These are phyloP conservation scores for Ceyx cyanopectus DNA, from an alignment of 2,113 vertebrate species.

Conservation along the genomic window DNA sequence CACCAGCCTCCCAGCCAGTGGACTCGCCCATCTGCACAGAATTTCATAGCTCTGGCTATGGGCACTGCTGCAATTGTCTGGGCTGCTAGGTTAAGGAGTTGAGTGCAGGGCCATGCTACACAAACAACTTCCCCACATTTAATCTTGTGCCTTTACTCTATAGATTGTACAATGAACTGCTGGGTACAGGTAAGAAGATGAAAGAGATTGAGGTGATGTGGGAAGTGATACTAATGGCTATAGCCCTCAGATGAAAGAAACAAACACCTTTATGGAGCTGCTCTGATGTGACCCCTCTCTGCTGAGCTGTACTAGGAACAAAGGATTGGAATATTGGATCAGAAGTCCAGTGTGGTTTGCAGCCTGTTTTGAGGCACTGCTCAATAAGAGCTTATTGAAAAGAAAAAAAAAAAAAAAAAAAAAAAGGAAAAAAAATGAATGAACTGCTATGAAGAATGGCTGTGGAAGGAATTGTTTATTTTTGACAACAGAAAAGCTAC, in stretches of 20 bases:
- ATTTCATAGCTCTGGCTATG: background rate
- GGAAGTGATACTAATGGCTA: background rate
- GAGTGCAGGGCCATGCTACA: background rate
- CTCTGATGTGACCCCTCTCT: background rate
- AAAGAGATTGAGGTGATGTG: background rate
- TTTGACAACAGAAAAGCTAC: background rate
- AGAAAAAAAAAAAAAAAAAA: background rate
- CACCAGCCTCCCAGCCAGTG: background rate
- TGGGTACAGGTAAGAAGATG: background rate
- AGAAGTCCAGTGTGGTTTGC: background rate
- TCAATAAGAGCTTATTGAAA: background rate
- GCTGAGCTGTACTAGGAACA: background rate
- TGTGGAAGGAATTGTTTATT: background rate
- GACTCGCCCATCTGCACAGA: background rate
- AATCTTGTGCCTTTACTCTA: background rate
- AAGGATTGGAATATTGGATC: background rate
- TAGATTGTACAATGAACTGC: background rate
- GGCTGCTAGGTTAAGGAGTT: background rate
- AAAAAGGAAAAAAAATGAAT: background rate
- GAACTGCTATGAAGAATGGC: background rate
- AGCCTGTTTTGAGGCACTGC: background rate
- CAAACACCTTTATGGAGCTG: background rate
- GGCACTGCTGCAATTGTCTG: background rate
- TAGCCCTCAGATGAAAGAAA: background rate
- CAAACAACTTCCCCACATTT: background rate